Percentiles rank a stretch among this genome's conserved stretches.
Conservation (phyloP, 2,113 vertebrate species). For the Eptatretus burgeri region DNA sequence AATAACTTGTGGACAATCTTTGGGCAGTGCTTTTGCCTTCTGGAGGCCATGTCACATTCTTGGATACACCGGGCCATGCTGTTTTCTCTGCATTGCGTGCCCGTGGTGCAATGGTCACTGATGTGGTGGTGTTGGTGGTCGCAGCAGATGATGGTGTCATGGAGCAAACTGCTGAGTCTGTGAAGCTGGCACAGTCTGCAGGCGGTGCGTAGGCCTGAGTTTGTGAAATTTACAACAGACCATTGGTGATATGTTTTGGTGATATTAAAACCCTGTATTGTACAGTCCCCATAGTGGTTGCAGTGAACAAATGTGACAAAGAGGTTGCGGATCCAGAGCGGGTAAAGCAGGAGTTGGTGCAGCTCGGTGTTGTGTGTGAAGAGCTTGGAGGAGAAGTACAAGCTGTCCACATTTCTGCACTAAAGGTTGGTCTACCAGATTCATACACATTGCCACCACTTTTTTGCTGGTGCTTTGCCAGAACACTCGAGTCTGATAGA, state of each 20-base stretch:
- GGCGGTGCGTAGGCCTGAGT: conserved; percentile 21
- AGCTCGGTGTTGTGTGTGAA: conserved; percentile 49
- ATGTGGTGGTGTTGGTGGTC: conserved; percentile 62
- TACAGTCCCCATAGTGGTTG: conserved; percentile 58
- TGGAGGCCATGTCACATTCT: conserved; percentile 77
- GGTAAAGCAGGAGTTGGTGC: conserved; percentile 47
- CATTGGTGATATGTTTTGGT: too few relatives aligned
- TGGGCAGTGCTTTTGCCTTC: conserved; percentile 42
- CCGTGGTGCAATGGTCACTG: conserved; percentile 46
- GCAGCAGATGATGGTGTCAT: conserved; percentile 92
- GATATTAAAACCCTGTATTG: not conserved
- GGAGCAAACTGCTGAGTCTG: conserved; percentile 69
- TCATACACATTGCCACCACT: too few relatives aligned
- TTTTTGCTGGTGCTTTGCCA: too few relatives aligned
- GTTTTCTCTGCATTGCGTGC: conserved; percentile 77
- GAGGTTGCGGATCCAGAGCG: conserved; percentile 35
- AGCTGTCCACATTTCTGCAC: conserved; percentile 47
- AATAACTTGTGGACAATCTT: not conserved
- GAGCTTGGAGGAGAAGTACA: conserved; percentile 71
- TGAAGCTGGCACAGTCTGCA: conserved; percentile 43
- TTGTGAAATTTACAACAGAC: conserved; percentile 6
- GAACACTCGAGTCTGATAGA: too few relatives aligned
- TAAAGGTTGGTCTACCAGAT: conserved; percentile 25
- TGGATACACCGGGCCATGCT: conserved; percentile 83
- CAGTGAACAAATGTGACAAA: conserved; percentile 84